Evolutionary conservation across 2,113 vertebrate species (phyloP).

Genomic region (Oxyruncus cristatus): DNA sequence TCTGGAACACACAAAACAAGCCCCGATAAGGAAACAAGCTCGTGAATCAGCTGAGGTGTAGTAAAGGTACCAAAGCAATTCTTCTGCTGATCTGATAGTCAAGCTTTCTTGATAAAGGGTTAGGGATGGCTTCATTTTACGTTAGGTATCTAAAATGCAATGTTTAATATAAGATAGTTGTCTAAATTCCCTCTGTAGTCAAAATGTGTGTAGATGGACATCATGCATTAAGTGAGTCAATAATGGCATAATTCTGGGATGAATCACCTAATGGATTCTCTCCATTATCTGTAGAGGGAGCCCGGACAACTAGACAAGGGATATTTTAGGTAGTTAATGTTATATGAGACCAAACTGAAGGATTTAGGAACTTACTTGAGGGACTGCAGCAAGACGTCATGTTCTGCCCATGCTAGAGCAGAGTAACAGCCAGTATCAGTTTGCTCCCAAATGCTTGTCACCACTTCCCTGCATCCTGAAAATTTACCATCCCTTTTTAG

Average conservation of each 20-base stretch:
- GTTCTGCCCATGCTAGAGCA: not conserved
- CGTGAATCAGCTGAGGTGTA: slow-evolving; percentile 23
- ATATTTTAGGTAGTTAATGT: not conserved
- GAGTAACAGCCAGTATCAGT: not conserved
- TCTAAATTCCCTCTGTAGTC: not conserved
- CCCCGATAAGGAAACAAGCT: slow-evolving; percentile 27
- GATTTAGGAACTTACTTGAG: not conserved
- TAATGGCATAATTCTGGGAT: not conserved
- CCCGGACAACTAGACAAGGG: not conserved
- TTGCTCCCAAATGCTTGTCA: not conserved
- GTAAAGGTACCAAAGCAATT: slow-evolving; percentile 19
- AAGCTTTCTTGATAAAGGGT: not conserved
- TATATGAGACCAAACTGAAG: not conserved
- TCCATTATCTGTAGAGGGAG: not conserved
- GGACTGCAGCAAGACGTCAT: not conserved
- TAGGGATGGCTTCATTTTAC: not conserved
- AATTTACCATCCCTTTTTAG: not conserved
- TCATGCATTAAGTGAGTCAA: not conserved
- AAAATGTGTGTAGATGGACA: not conserved
- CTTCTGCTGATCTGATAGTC: not conserved
- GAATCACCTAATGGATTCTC: not conserved
- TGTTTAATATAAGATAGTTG: not conserved
- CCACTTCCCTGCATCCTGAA: not conserved
- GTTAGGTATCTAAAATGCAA: not conserved
- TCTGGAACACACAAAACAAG: slow-evolving; percentile 45